phyloP scores from a whole-genome alignment of 2,113 vertebrate genomes.

The Trochalopteron elliotii region DNA sequence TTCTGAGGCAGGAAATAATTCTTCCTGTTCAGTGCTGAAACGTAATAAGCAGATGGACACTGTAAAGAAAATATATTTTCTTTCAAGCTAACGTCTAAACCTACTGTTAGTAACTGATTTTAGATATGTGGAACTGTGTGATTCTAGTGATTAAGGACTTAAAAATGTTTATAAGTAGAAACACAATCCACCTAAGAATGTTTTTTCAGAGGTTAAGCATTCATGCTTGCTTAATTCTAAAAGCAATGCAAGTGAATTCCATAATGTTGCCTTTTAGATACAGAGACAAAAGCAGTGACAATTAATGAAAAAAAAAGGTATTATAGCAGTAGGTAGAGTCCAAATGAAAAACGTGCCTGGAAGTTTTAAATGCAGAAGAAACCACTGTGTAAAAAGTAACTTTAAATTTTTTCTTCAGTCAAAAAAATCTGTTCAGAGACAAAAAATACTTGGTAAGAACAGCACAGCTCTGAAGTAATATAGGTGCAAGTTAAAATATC shows the following conservation, averaged over 20 bases:
- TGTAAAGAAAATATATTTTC: not conserved
- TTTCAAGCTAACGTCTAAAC: not conserved
- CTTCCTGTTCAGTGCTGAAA: slow-evolving; percentile 38
- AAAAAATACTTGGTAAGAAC: not conserved
- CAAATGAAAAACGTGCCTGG: not conserved
- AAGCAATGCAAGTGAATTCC: not conserved
- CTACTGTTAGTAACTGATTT: not conserved
- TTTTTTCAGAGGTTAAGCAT: not conserved
- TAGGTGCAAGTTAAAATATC: not conserved
- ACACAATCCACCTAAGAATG: not conserved
- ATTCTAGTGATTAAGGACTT: not conserved
- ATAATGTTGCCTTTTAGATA: not conserved
- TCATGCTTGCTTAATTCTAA: not conserved
- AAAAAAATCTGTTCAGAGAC: not conserved
- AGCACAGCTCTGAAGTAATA: not conserved
- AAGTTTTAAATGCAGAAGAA: not conserved
- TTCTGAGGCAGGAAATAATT: slow-evolving; percentile 40
- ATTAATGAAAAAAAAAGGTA: not conserved
- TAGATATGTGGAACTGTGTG: not conserved
- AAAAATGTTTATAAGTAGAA: not conserved
- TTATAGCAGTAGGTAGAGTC: not conserved
- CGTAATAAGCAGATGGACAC: not conserved
- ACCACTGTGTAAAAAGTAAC: not conserved
- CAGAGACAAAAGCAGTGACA: not conserved
- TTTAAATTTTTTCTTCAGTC: not conserved